These are phyloP conservation scores for Morpho helenor DNA, from an alignment of 2,888 invertebrate species.

Conservation along the genomic window DNA sequence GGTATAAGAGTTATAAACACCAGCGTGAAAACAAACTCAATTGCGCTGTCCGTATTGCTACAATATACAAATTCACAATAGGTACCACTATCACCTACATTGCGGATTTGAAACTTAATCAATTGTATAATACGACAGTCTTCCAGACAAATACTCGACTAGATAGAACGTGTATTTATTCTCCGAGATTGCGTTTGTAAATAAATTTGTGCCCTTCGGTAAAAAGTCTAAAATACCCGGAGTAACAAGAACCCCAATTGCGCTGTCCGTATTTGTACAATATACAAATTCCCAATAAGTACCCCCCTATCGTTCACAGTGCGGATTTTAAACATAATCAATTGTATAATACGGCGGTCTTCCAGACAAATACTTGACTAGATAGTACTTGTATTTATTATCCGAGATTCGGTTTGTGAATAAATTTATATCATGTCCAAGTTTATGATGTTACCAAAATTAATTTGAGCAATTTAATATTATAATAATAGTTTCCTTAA, in stretches of 20 bases:
- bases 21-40: no score
- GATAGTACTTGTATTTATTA: not conserved
- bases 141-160: no score
- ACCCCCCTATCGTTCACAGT: slow-evolving; percentile 1
- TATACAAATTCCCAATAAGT: slow-evolving; percentile 11
- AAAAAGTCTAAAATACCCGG: slow-evolving; percentile 79
- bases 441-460: no score
- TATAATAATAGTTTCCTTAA: no score
- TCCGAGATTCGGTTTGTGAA: not conserved
- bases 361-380: no score
- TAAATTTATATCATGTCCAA: not conserved
- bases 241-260: slow-evolving; percentile 47
- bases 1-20: no score
- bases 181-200: not conserved
- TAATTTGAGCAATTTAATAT: no score
- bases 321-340: not conserved
- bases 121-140: no score
- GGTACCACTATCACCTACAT: not conserved
- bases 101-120: not conserved
- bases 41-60: no score
- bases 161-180: not conserved
- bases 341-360: no score
- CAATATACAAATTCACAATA: not conserved
- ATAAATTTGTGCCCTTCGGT: slow-evolving; percentile 70
- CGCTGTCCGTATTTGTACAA: slow-evolving; percentile 4